These are phyloP conservation scores for Nemotelus nigrinus DNA, from an alignment of 2,888 invertebrate species.

Conservation along the genomic window DNA sequence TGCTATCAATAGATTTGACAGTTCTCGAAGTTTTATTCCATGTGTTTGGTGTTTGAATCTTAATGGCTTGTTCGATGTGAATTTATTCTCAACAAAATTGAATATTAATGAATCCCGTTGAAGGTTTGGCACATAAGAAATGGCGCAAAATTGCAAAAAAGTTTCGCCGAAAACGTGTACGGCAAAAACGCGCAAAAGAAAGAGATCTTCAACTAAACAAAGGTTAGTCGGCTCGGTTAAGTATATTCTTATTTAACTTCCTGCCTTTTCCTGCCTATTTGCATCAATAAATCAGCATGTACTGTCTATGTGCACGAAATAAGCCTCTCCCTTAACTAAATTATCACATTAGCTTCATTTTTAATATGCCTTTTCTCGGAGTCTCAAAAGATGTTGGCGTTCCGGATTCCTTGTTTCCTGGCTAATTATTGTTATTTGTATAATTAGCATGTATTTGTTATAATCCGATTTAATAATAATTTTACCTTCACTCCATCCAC, in stretches of 20 bases:
- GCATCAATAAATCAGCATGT: background rate
- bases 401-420: too few relatives aligned
- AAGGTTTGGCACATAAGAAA: constrained; percentile 60
- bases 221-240: constrained; percentile 58
- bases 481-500: background rate
- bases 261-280: background rate
- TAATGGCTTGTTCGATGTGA: too few relatives aligned
- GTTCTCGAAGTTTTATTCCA: too few relatives aligned
- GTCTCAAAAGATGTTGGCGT: too few relatives aligned
- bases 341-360: too few relatives aligned
- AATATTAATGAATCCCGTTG: background rate
- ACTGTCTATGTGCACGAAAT: background rate
- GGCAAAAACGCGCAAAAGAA: constrained; percentile 70
- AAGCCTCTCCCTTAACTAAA: too few relatives aligned
- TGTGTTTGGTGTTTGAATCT: too few relatives aligned
- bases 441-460: too few relatives aligned
- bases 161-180: constrained; percentile 73
- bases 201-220: constrained; percentile 66
- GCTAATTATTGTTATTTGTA: too few relatives aligned
- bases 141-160: constrained; percentile 82
- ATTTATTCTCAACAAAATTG: too few relatives aligned
- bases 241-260: background rate
- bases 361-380: too few relatives aligned
- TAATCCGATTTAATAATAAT: background rate
- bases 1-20: too few relatives aligned